A percentile compares a stretch with the other conserved stretches of the same genome.
Conservation (phyloP, 2,888 invertebrate species). For the Petrolisthes cinctipes region DNA sequence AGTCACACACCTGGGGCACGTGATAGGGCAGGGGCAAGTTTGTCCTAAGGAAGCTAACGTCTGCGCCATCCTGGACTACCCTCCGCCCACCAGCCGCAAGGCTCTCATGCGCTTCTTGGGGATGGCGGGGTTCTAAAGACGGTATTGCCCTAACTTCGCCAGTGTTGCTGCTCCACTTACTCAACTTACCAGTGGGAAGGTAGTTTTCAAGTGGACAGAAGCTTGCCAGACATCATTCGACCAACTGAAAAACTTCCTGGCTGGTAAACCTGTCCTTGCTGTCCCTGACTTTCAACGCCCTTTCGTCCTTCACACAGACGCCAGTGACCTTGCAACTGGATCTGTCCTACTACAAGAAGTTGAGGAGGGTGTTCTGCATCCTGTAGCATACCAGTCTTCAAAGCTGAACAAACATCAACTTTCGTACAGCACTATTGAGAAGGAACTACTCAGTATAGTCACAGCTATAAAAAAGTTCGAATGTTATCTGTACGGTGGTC, state of each 20-base stretch:
- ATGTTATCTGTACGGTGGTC: no score
- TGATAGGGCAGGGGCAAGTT: slow-evolving; percentile 1
- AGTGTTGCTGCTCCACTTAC: no score
- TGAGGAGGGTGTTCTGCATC: neutral
- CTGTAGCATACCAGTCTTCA: slow-evolving; percentile 4
- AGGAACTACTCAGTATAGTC: no score
- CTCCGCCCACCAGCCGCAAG: slow-evolving; percentile 4
- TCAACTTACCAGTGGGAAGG: no score
- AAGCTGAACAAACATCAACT: no score
- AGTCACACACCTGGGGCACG: slow-evolving; percentile 6
- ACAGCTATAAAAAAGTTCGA: no score
- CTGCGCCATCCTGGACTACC: neutral
- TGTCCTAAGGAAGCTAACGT: neutral
- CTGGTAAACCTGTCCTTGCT: neutral
- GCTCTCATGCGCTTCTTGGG: slow-evolving; percentile 21
- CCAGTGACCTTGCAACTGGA: neutral
- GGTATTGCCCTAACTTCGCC: no score
- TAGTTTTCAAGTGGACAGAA: no score
- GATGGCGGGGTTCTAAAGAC: no score
- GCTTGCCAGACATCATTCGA: no score
- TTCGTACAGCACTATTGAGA: no score
- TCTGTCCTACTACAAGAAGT: slow-evolving; percentile 5
- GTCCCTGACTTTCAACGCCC: neutral
- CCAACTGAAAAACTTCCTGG: no score
- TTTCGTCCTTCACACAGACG: slow-evolving; percentile 7